A percentile compares a stretch with the other conserved stretches of the same genome.
phyloP scores from a whole-genome alignment of 2,888 invertebrate genomes.

The Gortyna flavago region DNA sequence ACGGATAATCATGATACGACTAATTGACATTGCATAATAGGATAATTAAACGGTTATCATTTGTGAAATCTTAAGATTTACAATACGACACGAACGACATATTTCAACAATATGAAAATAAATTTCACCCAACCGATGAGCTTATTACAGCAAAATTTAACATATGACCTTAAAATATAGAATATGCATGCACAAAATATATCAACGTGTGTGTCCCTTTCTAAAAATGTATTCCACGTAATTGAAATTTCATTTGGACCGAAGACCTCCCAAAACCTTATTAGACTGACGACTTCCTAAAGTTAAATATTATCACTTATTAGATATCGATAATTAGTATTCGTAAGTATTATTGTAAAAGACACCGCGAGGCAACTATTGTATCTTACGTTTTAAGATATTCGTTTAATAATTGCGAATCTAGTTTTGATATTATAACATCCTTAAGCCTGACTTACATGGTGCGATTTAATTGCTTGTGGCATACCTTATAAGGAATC shows the following conservation, averaged over 20 bases:
- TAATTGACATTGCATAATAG: constrained; percentile 3
- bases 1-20: not conserved
- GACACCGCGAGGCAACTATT: constrained; percentile 34
- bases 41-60: not conserved
- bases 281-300: constrained; percentile 57
- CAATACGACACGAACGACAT: not conserved
- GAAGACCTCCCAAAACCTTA: constrained; percentile 32
- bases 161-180: not conserved
- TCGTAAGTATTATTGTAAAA: constrained; percentile 54
- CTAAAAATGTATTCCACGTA: constrained; percentile 18
- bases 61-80: constrained; percentile 11
- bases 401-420: constrained; percentile 27
- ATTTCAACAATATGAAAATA: constrained; percentile 5
- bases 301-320: constrained; percentile 18
- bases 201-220: constrained; percentile 11
- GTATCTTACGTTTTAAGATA: constrained; percentile 29
- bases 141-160: constrained; percentile 24
- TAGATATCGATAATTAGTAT: constrained; percentile 48
- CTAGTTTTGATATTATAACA: constrained; percentile 29
- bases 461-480: not conserved
- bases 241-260: constrained; percentile 41
- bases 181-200: constrained; percentile 42
- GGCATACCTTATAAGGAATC: not conserved
- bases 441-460: not conserved
- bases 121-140: constrained; percentile 9